Base-by-base conservation (phyloP, 1,140 invertebrate genomes). In the Drosophila parvula region DNA sequence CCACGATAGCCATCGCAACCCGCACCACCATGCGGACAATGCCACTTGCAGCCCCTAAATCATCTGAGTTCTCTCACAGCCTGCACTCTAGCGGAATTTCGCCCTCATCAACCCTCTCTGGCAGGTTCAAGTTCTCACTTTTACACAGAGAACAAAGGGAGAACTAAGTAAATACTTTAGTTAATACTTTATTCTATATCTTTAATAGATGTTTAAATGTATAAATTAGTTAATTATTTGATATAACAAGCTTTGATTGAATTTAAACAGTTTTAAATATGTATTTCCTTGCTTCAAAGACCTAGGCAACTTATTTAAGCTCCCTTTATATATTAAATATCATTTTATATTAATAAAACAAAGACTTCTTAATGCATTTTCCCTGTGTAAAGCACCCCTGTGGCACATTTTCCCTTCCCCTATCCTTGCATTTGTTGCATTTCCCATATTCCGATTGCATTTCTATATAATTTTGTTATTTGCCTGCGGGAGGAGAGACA, bases 381-480 rank as follows among this genome's bases (percentile, higher is more conserved):
- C 10, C 2, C 45, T 1, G 32, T 69, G 61, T 22, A 65, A 18
- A 18, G 10, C 65, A 71, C 68, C 68, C 68, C 34, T 58, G 59
- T 58, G 10, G 3, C 11, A 16, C 10, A 47, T 61, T 60, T 60
- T 65, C 27, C 41, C 41, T 62, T 38, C 16, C 32, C 63, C 28
- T 67, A 28, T 67, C 27, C 47, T 41, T 59, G 34, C 30, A 77
- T 58, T 79, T 58, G 58, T 60, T 67, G 38, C 32, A 47, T 59
- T 88, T 65, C 60, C 79, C 67, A 55, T 48, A 51, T 74, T 36
- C 55, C 59, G 18, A 69, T 78, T 59, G 62, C 74, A 81, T 78
- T 88, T 88, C 83, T 79, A 77, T 82, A 88, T 86, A 77, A 86
- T 80, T 88, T 88, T 58, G 47, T 80, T 89, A 89, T 89, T 84